phyloP scores from a whole-genome alignment of 2,797 vertebrate genomes.

The Catostomus latipinnis region DNA sequence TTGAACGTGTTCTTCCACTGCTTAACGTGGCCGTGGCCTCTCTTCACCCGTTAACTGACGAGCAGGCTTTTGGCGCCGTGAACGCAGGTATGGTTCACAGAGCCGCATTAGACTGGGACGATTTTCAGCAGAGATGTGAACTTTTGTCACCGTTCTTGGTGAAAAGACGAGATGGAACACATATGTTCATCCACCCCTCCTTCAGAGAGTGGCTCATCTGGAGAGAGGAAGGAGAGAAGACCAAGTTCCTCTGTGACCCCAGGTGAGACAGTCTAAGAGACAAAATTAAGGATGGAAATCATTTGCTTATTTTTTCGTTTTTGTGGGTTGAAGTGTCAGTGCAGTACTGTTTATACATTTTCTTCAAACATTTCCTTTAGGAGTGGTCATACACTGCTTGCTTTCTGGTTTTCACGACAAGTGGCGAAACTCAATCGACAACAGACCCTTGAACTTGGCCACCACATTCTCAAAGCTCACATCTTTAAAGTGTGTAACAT shows the following conservation, averaged over 20 bases:
- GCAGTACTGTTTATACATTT: neutral
- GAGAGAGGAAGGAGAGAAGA: constrained; percentile 97
- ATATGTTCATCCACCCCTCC: constrained; percentile 95
- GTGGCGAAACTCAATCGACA: constrained; percentile 93
- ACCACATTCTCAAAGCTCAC: constrained; percentile 98
- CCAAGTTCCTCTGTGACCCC: constrained; percentile 96
- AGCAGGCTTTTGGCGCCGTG: constrained; percentile 91
- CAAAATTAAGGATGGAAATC: no score
- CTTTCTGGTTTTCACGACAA: constrained; percentile 96
- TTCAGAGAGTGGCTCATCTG: constrained; percentile 98
- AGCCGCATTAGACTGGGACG: constrained; percentile 87
- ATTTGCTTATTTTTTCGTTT: no score
- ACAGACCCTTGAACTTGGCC: constrained; percentile 94
- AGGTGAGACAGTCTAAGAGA: constrained; percentile 75
- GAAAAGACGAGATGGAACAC: constrained; percentile 88
- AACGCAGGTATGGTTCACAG: constrained; percentile 88
- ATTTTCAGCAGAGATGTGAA: constrained; percentile 93
- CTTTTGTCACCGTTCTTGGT: constrained; percentile 93
- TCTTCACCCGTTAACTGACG: constrained; percentile 93
- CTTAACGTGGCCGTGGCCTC: constrained; percentile 94
- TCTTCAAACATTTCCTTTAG: constrained; percentile 64
- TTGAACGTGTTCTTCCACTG: constrained; percentile 92
- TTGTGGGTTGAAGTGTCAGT: neutral
- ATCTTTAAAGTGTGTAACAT: constrained; percentile 89
- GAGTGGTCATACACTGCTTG: constrained; percentile 95